A percentile compares a stretch with the other conserved stretches of the same genome.
These are phyloP conservation scores for Hecatera dysodea DNA, from an alignment of 2,888 invertebrate genomes.

Conservation along the genomic window DNA sequence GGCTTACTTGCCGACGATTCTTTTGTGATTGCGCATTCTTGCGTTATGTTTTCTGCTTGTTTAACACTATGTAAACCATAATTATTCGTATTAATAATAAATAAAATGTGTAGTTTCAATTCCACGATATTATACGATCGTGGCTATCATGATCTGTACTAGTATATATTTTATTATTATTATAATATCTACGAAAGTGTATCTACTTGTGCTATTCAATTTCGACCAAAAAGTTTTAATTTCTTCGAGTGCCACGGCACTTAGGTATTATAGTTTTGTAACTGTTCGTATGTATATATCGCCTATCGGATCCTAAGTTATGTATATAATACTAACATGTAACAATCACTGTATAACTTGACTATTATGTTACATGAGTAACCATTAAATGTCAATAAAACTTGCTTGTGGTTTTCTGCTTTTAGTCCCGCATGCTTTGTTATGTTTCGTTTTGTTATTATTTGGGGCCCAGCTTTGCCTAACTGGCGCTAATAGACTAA, in stretches of 20 bases:
- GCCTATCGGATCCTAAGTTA: constrained; percentile 65
- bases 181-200: constrained; percentile 53
- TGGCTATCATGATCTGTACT: constrained; percentile 65
- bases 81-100: constrained; percentile 43
- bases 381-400: constrained; percentile 89
- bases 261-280: constrained; percentile 68
- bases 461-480: constrained; percentile 82
- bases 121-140: constrained; percentile 51
- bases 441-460: constrained; percentile 72
- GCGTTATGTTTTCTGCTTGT: constrained; percentile 54
- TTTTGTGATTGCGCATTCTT: constrained; percentile 55
- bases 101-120: constrained; percentile 47
- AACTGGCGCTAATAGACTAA: constrained; percentile 65
- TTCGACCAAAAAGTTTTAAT: constrained; percentile 62
- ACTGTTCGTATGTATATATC: constrained; percentile 70
- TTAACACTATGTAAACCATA: constrained; percentile 55
- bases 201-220: constrained; percentile 60
- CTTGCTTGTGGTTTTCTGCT: constrained; percentile 89
- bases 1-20: constrained; percentile 33
- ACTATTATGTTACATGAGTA: constrained; percentile 83
- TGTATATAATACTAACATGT: constrained; percentile 76
- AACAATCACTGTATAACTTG: constrained; percentile 81
- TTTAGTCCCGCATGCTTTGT: constrained; percentile 89
- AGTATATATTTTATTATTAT: constrained; percentile 60
- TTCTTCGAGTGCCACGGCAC: constrained; percentile 57